Percentiles rank a stretch among this genome's conserved stretches.
phyloP scores from a whole-genome alignment of 1,140 invertebrate genomes.

The Bombus cullumanus region DNA sequence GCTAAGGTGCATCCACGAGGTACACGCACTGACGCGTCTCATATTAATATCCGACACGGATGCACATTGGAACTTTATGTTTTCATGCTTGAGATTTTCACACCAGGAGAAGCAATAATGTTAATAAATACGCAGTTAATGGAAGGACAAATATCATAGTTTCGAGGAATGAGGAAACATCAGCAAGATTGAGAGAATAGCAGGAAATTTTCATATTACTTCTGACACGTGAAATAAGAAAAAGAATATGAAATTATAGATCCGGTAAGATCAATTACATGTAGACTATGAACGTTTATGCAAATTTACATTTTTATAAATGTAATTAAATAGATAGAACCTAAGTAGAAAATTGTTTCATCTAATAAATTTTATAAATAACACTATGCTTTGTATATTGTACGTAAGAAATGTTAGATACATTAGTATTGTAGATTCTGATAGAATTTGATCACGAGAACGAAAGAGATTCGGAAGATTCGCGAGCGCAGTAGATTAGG shows the following conservation, averaged over 20 bases:
- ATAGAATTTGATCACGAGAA: too few species aligned
- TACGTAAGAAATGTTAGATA: too few species aligned
- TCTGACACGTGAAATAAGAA: too few species aligned
- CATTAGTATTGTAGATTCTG: too few species aligned
- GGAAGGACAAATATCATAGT: too few species aligned
- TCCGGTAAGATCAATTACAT: not conserved
- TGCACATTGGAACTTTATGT: not conserved
- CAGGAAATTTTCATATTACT: too few species aligned
- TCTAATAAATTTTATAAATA: not conserved
- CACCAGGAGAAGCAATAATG: not conserved
- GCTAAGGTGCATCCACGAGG: conserved; percentile 11
- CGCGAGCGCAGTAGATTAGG: not conserved
- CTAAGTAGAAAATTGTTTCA: not conserved
- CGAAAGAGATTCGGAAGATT: too few species aligned
- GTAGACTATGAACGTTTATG: too few species aligned
- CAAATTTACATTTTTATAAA: too few species aligned
- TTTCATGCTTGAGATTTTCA: conserved; percentile 3
- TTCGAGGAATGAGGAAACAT: not conserved
- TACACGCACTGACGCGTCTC: not conserved
- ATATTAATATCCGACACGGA: conserved; percentile 21
- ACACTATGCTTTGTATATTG: not conserved
- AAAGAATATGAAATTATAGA: not conserved
- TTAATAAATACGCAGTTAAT: not conserved
- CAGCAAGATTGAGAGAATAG: too few species aligned
- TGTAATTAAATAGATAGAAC: not conserved